Evolutionary conservation across 2,797 vertebrate genomes (phyloP).

Genomic region (Oceanodroma leucorhoa): DNA sequence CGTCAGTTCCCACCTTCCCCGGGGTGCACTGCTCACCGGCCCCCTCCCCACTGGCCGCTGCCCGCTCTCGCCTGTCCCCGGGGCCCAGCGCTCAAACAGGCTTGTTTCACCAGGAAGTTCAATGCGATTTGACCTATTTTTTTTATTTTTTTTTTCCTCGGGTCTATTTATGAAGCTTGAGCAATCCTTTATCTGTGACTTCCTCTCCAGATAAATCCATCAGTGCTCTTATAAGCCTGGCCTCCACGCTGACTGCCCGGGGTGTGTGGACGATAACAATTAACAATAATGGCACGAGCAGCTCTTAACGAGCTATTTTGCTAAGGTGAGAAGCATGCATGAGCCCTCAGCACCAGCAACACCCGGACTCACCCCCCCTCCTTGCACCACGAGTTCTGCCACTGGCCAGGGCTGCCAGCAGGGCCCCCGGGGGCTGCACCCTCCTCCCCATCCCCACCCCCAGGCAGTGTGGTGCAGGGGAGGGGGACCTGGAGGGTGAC

Average conservation of each 20-base stretch:
- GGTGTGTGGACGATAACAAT: not conserved
- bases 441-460: not conserved
- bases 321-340: rapidly evolving
- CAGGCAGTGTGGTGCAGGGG: not conserved
- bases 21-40: not conserved
- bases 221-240: not conserved
- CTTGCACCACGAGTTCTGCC: rapidly evolving
- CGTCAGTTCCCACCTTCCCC: not conserved
- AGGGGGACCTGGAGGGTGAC: not conserved
- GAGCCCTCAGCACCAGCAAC: not conserved
- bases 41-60: not conserved
- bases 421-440: not conserved
- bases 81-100: not conserved
- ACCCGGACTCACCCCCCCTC: not conserved
- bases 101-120: conserved; percentile 29
- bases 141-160: not conserved
- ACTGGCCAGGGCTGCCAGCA: not conserved
- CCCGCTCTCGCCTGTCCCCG: not conserved
- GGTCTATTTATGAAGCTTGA: conserved; percentile 49
- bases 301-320: not conserved
- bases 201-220: conserved; percentile 2
- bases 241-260: rapidly evolving
- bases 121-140: conserved; percentile 36
- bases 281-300: rapidly evolving
- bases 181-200: conserved; percentile 10